Evolutionary conservation across 30 jellyfish, hydroid and myxozoan genomes (phyloP).

Genomic region (Catostylus mosaicus): DNA sequence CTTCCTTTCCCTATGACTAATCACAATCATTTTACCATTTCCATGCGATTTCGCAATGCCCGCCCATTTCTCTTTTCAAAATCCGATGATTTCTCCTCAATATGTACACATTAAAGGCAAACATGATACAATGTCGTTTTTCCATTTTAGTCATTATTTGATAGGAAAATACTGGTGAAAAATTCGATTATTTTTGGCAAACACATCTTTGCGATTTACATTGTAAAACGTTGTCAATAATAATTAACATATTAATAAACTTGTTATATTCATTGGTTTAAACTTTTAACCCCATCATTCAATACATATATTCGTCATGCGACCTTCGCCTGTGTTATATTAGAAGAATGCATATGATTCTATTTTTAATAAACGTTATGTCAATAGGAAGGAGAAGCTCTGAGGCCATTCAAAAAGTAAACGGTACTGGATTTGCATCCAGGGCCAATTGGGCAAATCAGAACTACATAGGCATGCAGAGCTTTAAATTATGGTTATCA

Average conservation of each 20-base stretch:
- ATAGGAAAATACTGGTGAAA: conserved; percentile 6
- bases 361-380: not conserved
- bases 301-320: not conserved
- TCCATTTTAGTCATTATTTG: not conserved
- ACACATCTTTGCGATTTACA: not conserved
- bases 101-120: not conserved
- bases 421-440: too few relatives aligned
- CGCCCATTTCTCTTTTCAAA: conserved; percentile 1
- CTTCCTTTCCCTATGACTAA: not conserved
- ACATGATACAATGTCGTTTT: not conserved
- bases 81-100: not conserved
- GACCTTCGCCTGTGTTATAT: not conserved
- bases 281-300: not conserved
- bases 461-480: too few relatives aligned
- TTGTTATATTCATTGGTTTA: not conserved
- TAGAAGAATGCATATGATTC: not conserved
- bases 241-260: not conserved
- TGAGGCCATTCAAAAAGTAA: too few relatives aligned
- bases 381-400: not conserved
- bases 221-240: not conserved
- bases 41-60: not conserved
- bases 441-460: too few relatives aligned
- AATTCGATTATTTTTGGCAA: not conserved
- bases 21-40: not conserved
- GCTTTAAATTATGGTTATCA: too few relatives aligned